These are phyloP conservation scores for Melanotaenia pygmaea DNA, from an alignment of 2,797 vertebrate species.

Conservation along the genomic window DNA sequence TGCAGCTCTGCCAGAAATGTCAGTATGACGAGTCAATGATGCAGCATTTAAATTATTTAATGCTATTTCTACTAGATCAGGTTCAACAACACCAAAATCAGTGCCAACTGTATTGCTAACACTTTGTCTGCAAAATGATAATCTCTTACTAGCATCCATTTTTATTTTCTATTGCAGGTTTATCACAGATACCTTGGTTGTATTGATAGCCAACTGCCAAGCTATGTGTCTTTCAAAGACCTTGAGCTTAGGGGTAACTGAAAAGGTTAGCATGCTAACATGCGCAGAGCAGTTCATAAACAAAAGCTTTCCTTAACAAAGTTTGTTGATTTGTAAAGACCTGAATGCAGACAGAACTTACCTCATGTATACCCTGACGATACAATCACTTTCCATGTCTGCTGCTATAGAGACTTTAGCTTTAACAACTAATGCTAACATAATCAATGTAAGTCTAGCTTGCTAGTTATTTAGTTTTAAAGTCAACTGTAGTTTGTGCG, in stretches of 20 bases:
- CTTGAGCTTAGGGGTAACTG: not conserved
- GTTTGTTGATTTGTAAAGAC: not conserved
- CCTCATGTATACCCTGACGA: not conserved
- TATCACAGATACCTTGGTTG: not conserved
- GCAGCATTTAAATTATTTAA: not conserved
- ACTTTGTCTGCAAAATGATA: not conserved
- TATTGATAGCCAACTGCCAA: not conserved
- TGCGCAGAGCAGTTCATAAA: not conserved
- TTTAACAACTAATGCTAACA: not conserved
- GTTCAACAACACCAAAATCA: not conserved
- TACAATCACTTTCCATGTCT: not conserved
- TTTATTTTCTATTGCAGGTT: not conserved
- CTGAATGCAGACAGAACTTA: not conserved
- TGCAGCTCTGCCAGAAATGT: slow-evolving; percentile 44
- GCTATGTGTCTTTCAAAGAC: not conserved
- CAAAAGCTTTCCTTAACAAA: not conserved
- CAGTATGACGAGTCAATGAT: slow-evolving; percentile 47
- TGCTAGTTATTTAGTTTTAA: not conserved
- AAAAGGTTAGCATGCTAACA: not conserved
- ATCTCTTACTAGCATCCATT: not conserved
- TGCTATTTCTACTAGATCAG: not conserved
- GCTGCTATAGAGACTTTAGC: not conserved
- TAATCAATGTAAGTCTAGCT: not conserved
- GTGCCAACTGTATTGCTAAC: not conserved
- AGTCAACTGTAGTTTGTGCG: not conserved